Evolutionary conservation across 1,140 invertebrate species (phyloP).

Genomic region (Drosophila saltans): DNA sequence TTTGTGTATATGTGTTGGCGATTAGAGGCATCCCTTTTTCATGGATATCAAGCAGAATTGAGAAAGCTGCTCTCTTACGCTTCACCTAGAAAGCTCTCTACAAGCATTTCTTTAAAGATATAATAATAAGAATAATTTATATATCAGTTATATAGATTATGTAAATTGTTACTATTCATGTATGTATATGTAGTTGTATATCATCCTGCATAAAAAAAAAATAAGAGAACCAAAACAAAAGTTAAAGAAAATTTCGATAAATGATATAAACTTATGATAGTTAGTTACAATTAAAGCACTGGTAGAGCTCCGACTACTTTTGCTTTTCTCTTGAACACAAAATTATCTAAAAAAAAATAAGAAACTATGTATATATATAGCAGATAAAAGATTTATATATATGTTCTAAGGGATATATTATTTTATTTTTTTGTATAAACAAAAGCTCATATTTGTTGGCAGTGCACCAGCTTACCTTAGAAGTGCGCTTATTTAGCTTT

Average conservation of each 20-base stretch:
- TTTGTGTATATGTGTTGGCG: neutral
- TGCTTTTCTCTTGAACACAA: neutral
- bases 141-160: neutral
- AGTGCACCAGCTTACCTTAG: conserved; percentile 81
- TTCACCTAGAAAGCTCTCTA: conserved; percentile 12
- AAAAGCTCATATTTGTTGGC: conserved; percentile 61
- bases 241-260: neutral
- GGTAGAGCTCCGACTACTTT: conserved; percentile 3
- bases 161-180: neutral
- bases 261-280: neutral
- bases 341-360: neutral
- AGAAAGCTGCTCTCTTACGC: neutral
- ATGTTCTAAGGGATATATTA: neutral
- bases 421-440: conserved; percentile 29
- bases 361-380: neutral
- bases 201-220: conserved; percentile 4
- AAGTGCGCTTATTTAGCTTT: conserved; percentile 70
- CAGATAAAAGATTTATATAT: neutral
- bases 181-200: neutral
- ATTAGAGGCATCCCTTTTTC: conserved; percentile 2
- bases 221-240: neutral
- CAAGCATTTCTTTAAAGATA: conserved; percentile 10
- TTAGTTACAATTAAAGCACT: neutral
- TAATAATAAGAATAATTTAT: neutral
- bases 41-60: neutral